Percentiles rank a stretch among this genome's conserved stretches.
Conservation (phyloP, 2,113 vertebrate genomes). For the Oryzias celebensis region DNA sequence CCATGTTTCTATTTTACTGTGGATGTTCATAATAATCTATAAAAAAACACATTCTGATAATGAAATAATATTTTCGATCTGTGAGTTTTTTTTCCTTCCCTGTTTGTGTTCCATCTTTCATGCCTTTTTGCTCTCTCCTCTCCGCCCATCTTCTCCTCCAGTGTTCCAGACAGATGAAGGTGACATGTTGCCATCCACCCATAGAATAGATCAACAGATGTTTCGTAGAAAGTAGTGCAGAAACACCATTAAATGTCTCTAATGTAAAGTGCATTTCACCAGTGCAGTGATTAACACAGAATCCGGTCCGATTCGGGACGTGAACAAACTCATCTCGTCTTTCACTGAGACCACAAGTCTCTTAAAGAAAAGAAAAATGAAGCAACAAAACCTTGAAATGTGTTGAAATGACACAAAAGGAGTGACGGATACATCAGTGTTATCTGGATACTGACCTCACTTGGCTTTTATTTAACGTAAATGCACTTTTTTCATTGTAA, state of each 20-base stretch:
- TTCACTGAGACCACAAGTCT: conserved; percentile 7
- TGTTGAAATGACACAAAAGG: too few species aligned
- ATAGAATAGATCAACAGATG: conserved; percentile 55
- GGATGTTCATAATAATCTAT: too few species aligned
- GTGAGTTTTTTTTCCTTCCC: too few species aligned
- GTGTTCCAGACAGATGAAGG: conserved; percentile 66
- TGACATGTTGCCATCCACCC: conserved; percentile 57
- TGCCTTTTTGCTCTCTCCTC: conserved; percentile 46
- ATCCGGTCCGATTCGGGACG: conserved; percentile 15
- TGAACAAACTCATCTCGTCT: conserved; percentile 48
- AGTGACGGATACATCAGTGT: too few species aligned
- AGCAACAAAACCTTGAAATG: too few species aligned
- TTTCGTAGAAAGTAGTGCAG: conserved; percentile 34
- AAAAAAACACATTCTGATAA: too few species aligned
- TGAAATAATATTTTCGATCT: too few species aligned
- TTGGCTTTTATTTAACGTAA: too few species aligned
- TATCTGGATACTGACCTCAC: too few species aligned
- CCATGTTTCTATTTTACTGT: too few species aligned
- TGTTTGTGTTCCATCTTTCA: conserved; percentile 29
- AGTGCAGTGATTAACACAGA: conserved; percentile 34
- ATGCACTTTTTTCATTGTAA: too few species aligned
- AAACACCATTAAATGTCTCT: conserved; percentile 15
- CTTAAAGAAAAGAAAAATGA: too few species aligned
- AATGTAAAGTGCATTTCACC: conserved; percentile 21
- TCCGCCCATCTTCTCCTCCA: conserved; percentile 51